Percentiles rank a stretch among this genome's conserved stretches.
Evolutionary conservation across 1,140 invertebrate species (phyloP).

Genomic region (Saccostrea glomerata): DNA sequence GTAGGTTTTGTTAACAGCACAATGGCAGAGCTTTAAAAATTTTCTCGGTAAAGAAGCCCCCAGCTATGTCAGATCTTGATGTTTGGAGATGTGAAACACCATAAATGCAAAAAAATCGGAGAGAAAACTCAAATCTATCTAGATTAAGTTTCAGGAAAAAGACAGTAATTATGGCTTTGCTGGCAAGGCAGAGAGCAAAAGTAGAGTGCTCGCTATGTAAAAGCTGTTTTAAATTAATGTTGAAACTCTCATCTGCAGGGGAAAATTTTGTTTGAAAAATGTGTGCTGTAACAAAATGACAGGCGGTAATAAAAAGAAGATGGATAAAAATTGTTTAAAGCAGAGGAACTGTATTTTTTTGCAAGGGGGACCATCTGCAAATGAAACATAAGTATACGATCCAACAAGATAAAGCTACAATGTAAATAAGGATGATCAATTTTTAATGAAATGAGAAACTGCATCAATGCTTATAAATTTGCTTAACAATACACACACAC

Average conservation of each 20-base stretch:
- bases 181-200: not conserved
- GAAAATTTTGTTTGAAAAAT: constrained; percentile 16
- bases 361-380: no score
- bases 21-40: constrained; percentile 8
- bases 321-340: not conserved
- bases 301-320: not conserved
- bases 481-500: no score
- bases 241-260: not conserved
- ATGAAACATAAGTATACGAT: no score
- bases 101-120: constrained; percentile 19
- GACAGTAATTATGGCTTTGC: constrained; percentile 20
- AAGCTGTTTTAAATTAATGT: constrained; percentile 10
- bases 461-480: no score
- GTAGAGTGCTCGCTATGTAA: not conserved
- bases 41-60: not conserved
- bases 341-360: not conserved
- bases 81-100: constrained; percentile 17
- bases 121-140: constrained; percentile 19
- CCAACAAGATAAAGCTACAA: no score
- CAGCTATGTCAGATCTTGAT: not conserved
- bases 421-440: no score
- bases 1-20: not conserved
- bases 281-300: not conserved
- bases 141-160: constrained; percentile 10
- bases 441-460: no score